Base-by-base conservation (phyloP, 30 jellyfish, hydroid and myxozoan genomes). In the Aurelia aurita region DNA sequence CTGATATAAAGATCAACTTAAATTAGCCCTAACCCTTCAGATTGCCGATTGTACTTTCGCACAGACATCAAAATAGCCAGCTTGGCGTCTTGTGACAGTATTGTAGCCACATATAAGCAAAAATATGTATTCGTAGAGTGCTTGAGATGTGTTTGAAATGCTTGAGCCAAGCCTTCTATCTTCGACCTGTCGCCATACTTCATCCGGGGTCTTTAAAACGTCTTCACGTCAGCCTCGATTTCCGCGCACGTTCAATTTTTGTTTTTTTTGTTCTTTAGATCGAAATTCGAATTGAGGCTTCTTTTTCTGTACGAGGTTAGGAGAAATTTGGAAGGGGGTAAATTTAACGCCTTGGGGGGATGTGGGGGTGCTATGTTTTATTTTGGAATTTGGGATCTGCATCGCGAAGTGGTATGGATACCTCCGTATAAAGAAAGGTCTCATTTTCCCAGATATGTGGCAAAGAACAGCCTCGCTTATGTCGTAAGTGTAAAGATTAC, bases 21-120 rank as follows among this genome's bases (percentile, higher is more conserved):
- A 84, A 84, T 58, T 45, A 63, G 69, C 94, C 85, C 96, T 87
- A 87, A 87, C 96, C 96, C 96, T 69, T 87, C 96, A 77, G 91
- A 77, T 27, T 76, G 91, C 91, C 91, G 87, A 60, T 46, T 70
- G 90, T 87, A 78, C 87, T 87, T 87, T 87, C 96, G 84, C 87
- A 77, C 91, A 87, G 96, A 76, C 96, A 87, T 87, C 96, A 87
- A 87, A 87, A 78, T 77, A 25, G 96, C 96, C 96, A 87, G 89
- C 66, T 87, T 87, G 96, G 91, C 91, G 95, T 71, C 87, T 67
- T 64, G 66, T 58, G 83, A 64, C 95, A 62, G 76, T 35, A 76
- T 60, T 45, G 77, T 18, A 69, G 82, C 79, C 34, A 69, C 91
- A 82, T 82, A 82, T n/a, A 82, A 68, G 84, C 84, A 31, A 79